Evolutionary conservation across 2,888 invertebrate species (phyloP).

Genomic region (Gortyna flavago): DNA sequence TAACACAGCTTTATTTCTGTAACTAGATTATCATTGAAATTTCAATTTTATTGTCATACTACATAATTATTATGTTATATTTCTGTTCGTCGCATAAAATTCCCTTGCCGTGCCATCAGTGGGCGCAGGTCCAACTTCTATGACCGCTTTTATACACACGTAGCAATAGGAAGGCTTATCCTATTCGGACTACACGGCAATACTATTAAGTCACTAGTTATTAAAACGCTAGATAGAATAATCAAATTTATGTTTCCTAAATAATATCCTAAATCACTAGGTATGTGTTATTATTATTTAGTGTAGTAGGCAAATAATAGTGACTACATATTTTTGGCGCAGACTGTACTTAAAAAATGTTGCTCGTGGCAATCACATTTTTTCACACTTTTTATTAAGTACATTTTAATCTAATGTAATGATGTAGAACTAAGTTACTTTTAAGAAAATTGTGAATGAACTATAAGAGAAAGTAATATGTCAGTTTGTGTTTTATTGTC

Average conservation of each 20-base stretch:
- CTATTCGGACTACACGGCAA: background rate
- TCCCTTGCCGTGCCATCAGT: background rate
- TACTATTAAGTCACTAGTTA: constrained; percentile 23
- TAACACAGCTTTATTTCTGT: background rate
- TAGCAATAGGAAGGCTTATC: constrained; percentile 13
- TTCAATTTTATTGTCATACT: background rate
- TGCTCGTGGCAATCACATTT: constrained; percentile 50
- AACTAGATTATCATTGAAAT: background rate
- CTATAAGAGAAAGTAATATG: constrained; percentile 56
- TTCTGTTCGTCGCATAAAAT: background rate
- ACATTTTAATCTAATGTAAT: constrained; percentile 59
- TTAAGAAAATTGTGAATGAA: constrained; percentile 66
- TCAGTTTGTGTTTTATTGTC: constrained; percentile 13
- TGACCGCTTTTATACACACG: constrained; percentile 13
- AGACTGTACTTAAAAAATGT: constrained; percentile 43
- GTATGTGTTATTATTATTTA: constrained; percentile 4
- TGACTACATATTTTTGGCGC: constrained; percentile 32
- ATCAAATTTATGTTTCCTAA: background rate
- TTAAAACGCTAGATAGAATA: constrained; percentile 33
- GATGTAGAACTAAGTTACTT: constrained; percentile 49
- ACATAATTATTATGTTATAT: background rate
- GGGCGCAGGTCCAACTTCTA: background rate
- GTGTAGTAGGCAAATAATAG: constrained; percentile 17
- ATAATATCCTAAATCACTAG: background rate
- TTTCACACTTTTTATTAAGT: constrained; percentile 49